A percentile compares a stretch with the other conserved stretches of the same genome.
phyloP scores from a whole-genome alignment of 2,113 vertebrate species.

The Callopanchax toddi region DNA sequence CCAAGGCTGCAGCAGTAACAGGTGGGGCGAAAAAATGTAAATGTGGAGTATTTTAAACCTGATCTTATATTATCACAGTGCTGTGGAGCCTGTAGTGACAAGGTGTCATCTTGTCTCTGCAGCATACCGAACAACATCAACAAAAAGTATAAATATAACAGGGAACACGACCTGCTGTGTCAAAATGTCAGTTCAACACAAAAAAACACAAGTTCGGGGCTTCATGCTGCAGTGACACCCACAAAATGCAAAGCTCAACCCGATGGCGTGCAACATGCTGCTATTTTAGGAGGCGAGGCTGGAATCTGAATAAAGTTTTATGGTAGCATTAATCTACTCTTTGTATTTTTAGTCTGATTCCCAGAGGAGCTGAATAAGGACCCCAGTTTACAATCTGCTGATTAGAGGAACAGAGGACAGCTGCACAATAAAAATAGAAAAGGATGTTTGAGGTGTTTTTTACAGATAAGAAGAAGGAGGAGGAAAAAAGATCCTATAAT shows the following conservation, averaged over 20 bases:
- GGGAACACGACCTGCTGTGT: not conserved
- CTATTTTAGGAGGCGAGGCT: not conserved
- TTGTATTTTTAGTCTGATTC: slow-evolving; percentile 22
- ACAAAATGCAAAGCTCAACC: not conserved
- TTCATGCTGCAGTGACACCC: not conserved
- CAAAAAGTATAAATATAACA: not conserved
- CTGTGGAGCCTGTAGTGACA: not conserved
- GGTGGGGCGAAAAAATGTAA: too few relatives aligned
- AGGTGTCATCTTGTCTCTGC: not conserved
- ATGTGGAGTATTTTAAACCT: too few relatives aligned
- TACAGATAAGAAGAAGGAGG: not conserved
- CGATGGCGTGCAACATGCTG: not conserved
- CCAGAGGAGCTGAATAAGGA: slow-evolving; percentile 28
- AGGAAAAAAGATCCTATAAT: not conserved
- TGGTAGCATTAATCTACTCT: slow-evolving; percentile 31
- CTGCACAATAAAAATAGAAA: not conserved
- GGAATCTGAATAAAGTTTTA: slow-evolving; percentile 15
- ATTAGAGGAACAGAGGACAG: slow-evolving; percentile 13
- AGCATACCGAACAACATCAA: not conserved
- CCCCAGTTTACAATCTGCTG: slow-evolving; percentile 9
- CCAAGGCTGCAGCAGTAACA: too few relatives aligned
- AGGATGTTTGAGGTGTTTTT: not conserved
- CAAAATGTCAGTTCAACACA: too few relatives aligned
- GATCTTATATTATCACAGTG: too few relatives aligned
- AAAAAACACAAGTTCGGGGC: not conserved